Conservation (phyloP, 2,113 vertebrate species). For the Phainopepla nitens region DNA sequence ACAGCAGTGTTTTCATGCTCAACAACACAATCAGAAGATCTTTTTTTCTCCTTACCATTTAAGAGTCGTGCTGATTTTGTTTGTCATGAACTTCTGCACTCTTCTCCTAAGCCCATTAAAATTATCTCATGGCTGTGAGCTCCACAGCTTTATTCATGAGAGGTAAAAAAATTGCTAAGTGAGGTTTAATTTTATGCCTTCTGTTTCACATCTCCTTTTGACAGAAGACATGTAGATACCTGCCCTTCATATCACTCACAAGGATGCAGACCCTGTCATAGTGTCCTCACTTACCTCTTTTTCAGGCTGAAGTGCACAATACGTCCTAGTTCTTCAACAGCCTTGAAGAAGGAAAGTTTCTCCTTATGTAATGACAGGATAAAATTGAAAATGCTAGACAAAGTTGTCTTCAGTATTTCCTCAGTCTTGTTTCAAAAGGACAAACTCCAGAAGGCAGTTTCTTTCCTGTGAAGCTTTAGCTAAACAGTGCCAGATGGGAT, state of each 20-base stretch:
- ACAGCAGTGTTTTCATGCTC: background rate
- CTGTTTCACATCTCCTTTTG: background rate
- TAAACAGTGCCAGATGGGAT: constrained; percentile 31
- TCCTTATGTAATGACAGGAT: background rate
- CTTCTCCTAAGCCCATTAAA: background rate
- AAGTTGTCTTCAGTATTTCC: background rate
- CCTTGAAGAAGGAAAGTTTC: background rate
- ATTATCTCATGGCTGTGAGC: background rate
- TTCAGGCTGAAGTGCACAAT: background rate
- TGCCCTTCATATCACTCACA: background rate
- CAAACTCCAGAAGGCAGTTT: constrained; percentile 11
- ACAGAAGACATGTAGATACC: background rate
- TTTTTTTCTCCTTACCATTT: background rate
- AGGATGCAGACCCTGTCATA: background rate
- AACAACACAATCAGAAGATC: background rate
- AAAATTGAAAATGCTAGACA: background rate
- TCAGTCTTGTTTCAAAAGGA: background rate
- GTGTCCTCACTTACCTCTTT: background rate
- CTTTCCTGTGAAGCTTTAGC: background rate
- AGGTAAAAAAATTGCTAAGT: background rate
- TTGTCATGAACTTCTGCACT: background rate
- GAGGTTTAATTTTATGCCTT: background rate
- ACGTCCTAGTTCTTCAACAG: background rate
- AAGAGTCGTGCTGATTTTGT: background rate
- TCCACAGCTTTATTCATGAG: background rate